These are phyloP conservation scores for Eidolon helvum DNA, from an alignment of 2,113 vertebrate species.

Conservation along the genomic window DNA sequence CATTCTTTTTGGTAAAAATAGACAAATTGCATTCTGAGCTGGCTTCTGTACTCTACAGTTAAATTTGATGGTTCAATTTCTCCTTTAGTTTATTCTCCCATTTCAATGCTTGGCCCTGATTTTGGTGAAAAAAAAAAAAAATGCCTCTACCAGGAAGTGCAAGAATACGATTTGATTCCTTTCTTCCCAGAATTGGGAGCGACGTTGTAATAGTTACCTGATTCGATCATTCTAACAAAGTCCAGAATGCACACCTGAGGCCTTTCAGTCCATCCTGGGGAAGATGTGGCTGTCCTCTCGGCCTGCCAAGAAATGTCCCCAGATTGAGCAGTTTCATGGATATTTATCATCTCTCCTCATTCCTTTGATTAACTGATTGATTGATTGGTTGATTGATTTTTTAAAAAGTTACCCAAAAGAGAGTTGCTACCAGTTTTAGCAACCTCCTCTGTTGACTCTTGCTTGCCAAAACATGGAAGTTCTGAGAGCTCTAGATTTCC, in stretches of 20 bases:
- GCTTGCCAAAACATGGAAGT: background rate
- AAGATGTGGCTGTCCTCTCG: background rate
- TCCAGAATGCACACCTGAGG: background rate
- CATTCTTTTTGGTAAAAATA: conserved; percentile 40
- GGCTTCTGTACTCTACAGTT: background rate
- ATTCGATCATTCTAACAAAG: background rate
- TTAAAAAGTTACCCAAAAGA: background rate
- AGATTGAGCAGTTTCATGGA: background rate
- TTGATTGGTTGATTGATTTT: background rate
- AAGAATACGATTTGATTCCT: background rate
- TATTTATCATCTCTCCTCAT: background rate
- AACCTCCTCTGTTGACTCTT: background rate
- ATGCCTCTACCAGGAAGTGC: background rate
- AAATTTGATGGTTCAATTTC: background rate
- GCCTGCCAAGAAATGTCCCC: background rate
- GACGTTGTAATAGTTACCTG: background rate
- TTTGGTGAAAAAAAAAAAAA: background rate
- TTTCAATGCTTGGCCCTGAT: background rate
- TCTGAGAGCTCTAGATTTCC: background rate
- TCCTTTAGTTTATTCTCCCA: background rate
- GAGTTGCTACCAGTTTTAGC: background rate
- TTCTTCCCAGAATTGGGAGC: background rate
- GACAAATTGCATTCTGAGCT: background rate
- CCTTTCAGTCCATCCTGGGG: rapidly evolving
- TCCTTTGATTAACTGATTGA: background rate